A percentile compares a stretch with the other conserved stretches of the same genome.
These are phyloP conservation scores for Dryas iulia DNA, from an alignment of 1,140 invertebrate species.

Conservation along the genomic window DNA sequence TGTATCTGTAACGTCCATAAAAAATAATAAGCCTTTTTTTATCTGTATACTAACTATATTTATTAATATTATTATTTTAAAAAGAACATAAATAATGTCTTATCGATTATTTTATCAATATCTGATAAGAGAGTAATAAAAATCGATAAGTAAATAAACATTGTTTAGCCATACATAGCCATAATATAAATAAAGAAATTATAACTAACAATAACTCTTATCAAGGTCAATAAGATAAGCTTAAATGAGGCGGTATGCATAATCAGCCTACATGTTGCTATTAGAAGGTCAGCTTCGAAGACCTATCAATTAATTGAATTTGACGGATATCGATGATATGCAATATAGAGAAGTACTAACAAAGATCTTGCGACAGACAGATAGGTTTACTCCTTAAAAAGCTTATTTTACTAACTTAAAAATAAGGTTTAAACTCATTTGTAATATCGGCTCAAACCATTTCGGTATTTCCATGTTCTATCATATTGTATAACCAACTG, in stretches of 20 bases:
- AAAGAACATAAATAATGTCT: not conserved
- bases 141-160: not conserved
- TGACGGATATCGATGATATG: not conserved
- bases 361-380: too few species aligned
- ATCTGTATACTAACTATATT: not conserved
- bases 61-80: not conserved
- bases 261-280: constrained; percentile 1
- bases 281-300: constrained; percentile 2
- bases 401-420: too few species aligned
- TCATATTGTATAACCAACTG: too few species aligned
- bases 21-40: not conserved
- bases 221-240: not conserved
- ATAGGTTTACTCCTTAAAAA: too few species aligned
- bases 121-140: not conserved
- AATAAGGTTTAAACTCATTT: too few species aligned
- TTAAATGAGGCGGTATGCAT: not conserved
- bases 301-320: constrained; percentile 2
- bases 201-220: not conserved
- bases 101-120: not conserved
- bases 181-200: not conserved
- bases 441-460: too few species aligned
- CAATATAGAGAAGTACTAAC: not conserved
- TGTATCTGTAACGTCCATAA: constrained; percentile 19
- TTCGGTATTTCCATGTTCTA: too few species aligned
- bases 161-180: not conserved